Conservation (phyloP, 2,113 vertebrate genomes). For the Terrapene triunguis region DNA sequence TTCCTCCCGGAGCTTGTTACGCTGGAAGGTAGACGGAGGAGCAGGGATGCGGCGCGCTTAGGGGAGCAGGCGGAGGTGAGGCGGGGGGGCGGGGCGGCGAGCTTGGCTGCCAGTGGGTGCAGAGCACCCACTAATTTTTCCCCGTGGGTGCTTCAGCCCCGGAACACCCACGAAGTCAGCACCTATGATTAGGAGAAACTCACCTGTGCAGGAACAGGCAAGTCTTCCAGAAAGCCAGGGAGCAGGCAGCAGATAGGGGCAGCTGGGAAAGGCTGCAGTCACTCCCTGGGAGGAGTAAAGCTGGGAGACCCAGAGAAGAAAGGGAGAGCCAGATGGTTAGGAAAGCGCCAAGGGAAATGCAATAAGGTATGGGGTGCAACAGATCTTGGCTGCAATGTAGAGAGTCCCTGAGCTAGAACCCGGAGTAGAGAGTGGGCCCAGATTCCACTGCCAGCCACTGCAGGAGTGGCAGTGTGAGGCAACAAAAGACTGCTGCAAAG, state of each 20-base stretch:
- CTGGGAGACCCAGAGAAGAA: not conserved
- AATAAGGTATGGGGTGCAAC: not conserved
- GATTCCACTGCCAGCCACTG: not conserved
- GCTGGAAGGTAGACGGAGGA: too few species aligned
- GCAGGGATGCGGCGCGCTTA: too few species aligned
- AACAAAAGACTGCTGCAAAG: not conserved
- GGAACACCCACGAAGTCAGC: too few species aligned
- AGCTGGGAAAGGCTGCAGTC: not conserved
- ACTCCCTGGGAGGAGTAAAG: not conserved
- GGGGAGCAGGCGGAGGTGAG: too few species aligned
- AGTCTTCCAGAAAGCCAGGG: not conserved
- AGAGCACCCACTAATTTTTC: too few species aligned
- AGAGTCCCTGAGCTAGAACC: not conserved
- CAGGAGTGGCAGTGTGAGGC: not conserved
- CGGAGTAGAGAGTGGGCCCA: not conserved
- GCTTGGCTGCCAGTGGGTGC: too few species aligned
- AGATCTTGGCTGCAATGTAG: not conserved
- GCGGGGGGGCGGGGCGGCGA: too few species aligned
- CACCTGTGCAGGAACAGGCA: not conserved
- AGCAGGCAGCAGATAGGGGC: not conserved
- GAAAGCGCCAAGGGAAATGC: not conserved
- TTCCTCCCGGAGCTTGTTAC: too few species aligned
- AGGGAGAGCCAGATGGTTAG: not conserved
- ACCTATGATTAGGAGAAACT: not conserved
- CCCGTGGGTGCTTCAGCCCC: too few species aligned